Evolutionary conservation across 1,140 invertebrate species (phyloP).

Genomic region (Heliothis subflexa): DNA sequence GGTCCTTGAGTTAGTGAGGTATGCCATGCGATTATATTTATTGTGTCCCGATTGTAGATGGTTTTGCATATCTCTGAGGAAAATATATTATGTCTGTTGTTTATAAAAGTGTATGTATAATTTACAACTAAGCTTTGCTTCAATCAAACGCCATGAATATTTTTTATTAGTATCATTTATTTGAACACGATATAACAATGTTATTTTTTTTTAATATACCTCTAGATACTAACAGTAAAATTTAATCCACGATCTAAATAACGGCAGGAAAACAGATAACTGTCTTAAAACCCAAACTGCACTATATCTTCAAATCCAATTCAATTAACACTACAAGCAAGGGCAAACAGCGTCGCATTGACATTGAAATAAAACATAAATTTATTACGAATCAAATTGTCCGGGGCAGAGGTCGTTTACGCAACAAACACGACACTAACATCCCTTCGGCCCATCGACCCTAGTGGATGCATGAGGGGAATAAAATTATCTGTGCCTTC

Average conservation of each 20-base stretch:
- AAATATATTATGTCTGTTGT: not conserved
- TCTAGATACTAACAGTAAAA: too few species aligned
- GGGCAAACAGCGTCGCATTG: slow-evolving; percentile 56
- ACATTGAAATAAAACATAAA: slow-evolving; percentile 67
- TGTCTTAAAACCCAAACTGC: not conserved
- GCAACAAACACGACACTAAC: slow-evolving; percentile 72
- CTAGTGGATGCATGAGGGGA: slow-evolving; percentile 66
- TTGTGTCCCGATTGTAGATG: slow-evolving; percentile 26
- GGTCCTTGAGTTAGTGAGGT: slow-evolving; percentile 29
- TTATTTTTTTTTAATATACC: too few species aligned
- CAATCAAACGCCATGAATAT: too few species aligned
- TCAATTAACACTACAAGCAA: slow-evolving; percentile 49
- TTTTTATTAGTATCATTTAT: too few species aligned
- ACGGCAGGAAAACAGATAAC: not conserved
- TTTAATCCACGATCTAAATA: too few species aligned
- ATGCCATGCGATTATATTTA: slow-evolving; percentile 40
- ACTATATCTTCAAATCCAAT: slow-evolving; percentile 11
- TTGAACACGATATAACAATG: too few species aligned
- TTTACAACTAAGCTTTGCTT: not conserved
- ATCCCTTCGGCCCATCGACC: slow-evolving; percentile 66
- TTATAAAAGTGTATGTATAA: not conserved
- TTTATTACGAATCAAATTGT: slow-evolving; percentile 80
- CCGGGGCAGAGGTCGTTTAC: slow-evolving; percentile 73
- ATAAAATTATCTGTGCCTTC: slow-evolving; percentile 74
- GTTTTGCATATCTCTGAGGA: slow-evolving; percentile 35